Conservation (phyloP, 1,140 invertebrate genomes). For the Berghia stephanieae region DNA sequence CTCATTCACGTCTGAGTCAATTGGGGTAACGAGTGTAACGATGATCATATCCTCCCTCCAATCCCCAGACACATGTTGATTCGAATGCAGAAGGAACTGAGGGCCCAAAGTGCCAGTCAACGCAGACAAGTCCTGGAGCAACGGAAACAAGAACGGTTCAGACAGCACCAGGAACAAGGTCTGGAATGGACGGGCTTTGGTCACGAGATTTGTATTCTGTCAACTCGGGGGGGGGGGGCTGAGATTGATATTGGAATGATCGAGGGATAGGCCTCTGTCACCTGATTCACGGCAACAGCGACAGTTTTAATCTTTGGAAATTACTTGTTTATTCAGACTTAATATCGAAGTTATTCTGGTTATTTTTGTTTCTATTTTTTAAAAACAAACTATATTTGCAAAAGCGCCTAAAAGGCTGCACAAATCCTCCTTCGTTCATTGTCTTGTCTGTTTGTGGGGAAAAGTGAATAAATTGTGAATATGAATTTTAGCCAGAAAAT, state of each 20-base stretch:
- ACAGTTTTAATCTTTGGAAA: neutral
- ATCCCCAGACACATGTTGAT: constrained; percentile 56
- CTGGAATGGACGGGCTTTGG: no score
- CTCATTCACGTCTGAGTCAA: neutral
- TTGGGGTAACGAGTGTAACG: neutral
- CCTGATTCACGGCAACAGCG: neutral
- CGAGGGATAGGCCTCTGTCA: no score
- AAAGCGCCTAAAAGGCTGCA: no score
- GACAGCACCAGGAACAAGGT: neutral
- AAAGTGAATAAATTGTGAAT: no score
- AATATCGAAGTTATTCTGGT: neutral
- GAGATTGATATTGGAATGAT: neutral
- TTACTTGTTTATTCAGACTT: neutral
- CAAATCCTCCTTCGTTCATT: no score
- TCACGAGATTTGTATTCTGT: no score
- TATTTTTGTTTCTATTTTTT: no score
- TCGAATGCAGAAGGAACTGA: constrained; percentile 60
- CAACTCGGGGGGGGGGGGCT: neutral
- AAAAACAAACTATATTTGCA: no score
- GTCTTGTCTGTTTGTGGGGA: no score
- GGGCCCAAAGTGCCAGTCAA: constrained; percentile 50
- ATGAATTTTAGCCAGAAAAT: no score
- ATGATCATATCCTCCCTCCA: neutral
- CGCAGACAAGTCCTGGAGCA: constrained; percentile 40
- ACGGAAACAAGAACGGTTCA: constrained; percentile 3